Conservation (phyloP, 2,113 vertebrate species). For the Tursiops truncatus region DNA sequence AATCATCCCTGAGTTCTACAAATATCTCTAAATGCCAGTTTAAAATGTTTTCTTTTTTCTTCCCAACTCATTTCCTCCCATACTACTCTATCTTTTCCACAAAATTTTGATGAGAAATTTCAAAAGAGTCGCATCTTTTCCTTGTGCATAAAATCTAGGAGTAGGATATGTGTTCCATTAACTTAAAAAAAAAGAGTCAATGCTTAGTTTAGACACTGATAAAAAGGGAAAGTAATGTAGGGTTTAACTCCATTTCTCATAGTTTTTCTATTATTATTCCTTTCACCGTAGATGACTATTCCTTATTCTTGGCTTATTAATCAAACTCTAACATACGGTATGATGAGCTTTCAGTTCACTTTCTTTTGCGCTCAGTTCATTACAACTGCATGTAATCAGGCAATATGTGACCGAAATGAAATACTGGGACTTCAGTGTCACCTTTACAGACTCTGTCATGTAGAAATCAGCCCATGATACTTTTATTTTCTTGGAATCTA, state of each 20-base stretch:
- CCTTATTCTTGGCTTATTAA: conserved; percentile 35
- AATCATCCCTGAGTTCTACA: not conserved
- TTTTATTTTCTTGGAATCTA: conserved; percentile 51
- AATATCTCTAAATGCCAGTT: not conserved
- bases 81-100: not conserved
- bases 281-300: not conserved
- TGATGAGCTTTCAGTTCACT: conserved; percentile 31
- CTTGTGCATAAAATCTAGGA: conserved; percentile 5
- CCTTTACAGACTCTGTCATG: conserved; percentile 25
- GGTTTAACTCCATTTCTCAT: conserved; percentile 9
- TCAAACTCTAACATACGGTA: conserved; percentile 36
- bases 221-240: not conserved
- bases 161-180: conserved; percentile 12
- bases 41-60: conserved; percentile 14
- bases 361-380: conserved; percentile 38
- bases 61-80: not conserved
- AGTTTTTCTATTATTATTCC: conserved; percentile 24
- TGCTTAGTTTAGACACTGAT: conserved; percentile 36
- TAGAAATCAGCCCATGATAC: not conserved
- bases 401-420: conserved; percentile 42
- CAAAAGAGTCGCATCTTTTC: not conserved
- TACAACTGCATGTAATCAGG: not conserved
- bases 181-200: conserved; percentile 8
- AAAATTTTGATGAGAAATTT: conserved; percentile 44
- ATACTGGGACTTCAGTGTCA: not conserved